These are phyloP conservation scores for Gila orcuttii DNA, from an alignment of 2,113 vertebrate genomes.

Conservation along the genomic window DNA sequence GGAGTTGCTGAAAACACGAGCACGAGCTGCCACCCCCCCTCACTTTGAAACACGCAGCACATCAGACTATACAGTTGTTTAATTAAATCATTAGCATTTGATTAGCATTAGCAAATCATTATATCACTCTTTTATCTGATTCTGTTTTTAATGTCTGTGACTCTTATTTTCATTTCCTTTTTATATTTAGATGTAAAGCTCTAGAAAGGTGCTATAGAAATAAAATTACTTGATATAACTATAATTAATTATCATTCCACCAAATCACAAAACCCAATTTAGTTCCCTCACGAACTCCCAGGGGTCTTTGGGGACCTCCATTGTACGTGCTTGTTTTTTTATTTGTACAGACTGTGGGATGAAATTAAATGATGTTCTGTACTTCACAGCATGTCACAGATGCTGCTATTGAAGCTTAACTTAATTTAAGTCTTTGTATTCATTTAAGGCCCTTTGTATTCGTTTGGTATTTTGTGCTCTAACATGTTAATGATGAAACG, in stretches of 20 bases:
- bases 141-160: no score
- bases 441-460: neutral
- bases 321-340: neutral
- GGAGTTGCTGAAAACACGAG: neutral
- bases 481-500: neutral
- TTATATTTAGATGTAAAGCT: no score
- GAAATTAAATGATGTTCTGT: neutral
- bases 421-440: neutral
- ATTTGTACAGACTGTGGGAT: neutral
- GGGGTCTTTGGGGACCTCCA: neutral
- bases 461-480: neutral
- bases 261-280: neutral
- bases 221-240: no score
- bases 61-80: neutral
- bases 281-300: neutral
- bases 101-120: neutral
- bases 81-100: neutral
- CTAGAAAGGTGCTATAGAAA: no score
- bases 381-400: neutral
- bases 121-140: no score
- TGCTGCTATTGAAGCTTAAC: constrained; percentile 1
- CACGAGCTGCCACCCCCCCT: neutral
- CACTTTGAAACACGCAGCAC: neutral
- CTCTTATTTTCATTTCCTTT: no score
- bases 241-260: neutral